A percentile compares a stretch with the other conserved stretches of the same genome.
Evolutionary conservation across 2,888 invertebrate species (phyloP).

Genomic region (Heliothis peltigera): DNA sequence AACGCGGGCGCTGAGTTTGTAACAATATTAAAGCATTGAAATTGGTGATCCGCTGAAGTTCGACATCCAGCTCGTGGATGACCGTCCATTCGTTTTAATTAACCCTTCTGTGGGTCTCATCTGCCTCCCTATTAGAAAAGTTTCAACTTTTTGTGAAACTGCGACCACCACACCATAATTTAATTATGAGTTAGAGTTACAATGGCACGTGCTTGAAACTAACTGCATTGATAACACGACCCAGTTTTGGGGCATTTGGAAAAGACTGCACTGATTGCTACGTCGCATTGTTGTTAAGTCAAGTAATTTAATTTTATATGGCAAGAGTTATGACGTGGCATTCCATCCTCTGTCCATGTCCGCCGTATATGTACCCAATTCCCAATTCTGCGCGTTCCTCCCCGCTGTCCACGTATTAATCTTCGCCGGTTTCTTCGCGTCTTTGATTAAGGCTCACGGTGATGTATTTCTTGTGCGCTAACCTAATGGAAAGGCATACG

Average conservation of each 20-base stretch:
- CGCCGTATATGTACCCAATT: constrained; percentile 70
- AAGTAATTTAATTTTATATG: no score
- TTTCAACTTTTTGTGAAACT: constrained; percentile 73
- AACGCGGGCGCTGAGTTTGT: constrained; percentile 86
- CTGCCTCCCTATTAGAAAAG: constrained; percentile 79
- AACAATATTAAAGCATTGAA: constrained; percentile 89
- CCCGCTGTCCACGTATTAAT: constrained; percentile 85
- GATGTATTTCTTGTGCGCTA: constrained; percentile 88
- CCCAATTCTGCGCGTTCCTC: constrained; percentile 74
- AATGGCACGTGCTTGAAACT: constrained; percentile 62
- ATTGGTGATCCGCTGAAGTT: constrained; percentile 89
- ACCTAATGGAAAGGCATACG: constrained; percentile 88
- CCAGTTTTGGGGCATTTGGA: constrained; percentile 34
- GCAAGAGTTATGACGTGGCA: background rate
- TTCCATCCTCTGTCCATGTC: constrained; percentile 63
- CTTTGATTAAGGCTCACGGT: constrained; percentile 87
- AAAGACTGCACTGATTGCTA: constrained; percentile 1
- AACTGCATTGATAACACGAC: constrained; percentile 28
- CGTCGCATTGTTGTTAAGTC: no score
- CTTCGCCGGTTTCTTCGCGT: constrained; percentile 82
- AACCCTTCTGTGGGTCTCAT: constrained; percentile 84
- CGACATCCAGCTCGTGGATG: constrained; percentile 85
- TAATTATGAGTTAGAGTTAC: constrained; percentile 76
- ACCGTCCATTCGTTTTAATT: constrained; percentile 89
- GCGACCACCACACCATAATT: constrained; percentile 76